phyloP scores from a whole-genome alignment of 2,113 vertebrate genomes.

The Sturnus vulgaris region DNA sequence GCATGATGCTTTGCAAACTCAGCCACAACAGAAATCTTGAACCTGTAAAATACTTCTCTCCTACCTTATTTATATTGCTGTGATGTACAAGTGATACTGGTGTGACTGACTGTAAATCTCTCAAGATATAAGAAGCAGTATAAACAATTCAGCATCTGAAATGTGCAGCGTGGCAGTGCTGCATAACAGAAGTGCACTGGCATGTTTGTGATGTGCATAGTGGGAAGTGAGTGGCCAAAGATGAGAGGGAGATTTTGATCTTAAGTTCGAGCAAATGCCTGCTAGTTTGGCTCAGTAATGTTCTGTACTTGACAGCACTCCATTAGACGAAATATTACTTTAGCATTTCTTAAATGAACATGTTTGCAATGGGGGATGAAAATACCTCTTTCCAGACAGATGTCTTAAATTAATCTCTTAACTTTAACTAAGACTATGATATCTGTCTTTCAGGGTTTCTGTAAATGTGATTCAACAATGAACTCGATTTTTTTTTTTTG shows the following conservation, averaged over 20 bases:
- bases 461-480: neutral
- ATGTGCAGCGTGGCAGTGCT: neutral
- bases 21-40: neutral
- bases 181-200: neutral
- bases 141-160: neutral
- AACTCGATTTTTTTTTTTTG: neutral
- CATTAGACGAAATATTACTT: neutral
- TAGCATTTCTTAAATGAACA: neutral
- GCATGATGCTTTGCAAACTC: neutral
- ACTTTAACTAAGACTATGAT: neutral
- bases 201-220: neutral
- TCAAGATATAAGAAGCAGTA: neutral
- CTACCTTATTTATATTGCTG: neutral
- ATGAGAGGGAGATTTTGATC: neutral
- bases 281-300: neutral
- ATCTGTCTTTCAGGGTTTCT: neutral
- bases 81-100: neutral
- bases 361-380: neutral
- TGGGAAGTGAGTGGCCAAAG: neutral
- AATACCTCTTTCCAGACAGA: neutral
- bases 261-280: neutral
- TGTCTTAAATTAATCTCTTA: neutral
- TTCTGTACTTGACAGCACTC: neutral
- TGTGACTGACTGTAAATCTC: neutral
- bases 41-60: neutral